Evolutionary conservation across 2,888 invertebrate species (phyloP), one percentile per base, ranked within the genome.

Genomic region (Acleris cristana): DNA sequence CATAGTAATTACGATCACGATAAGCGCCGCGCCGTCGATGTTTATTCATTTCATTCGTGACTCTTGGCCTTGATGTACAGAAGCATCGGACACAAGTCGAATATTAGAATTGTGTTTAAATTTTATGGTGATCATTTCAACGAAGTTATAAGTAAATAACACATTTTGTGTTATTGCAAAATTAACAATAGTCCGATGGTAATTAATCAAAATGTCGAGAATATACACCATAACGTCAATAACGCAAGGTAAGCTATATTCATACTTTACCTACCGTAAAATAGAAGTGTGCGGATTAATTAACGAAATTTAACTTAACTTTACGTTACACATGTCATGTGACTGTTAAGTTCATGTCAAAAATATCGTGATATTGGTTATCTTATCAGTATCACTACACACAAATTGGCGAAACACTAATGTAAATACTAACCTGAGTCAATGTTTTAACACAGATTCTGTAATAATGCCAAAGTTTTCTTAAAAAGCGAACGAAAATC

Each of bases 11-110:
- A 54, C 58, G 53, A 49, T 63, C 63, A 34, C 69, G 76, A 78
- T 78, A 81, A 77, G 76, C 76, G 71, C 72, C 74, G 75, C 75
- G 65, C 76, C 74, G 69, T 23, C 58, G 40, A 53, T 48, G 30
- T 48, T 62, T 62, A 62, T 67, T 67, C 57, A 54, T 48, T 67
- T 58, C 60, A 71, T 44, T 68, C 61, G 60, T 63, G 61, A 53
- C 60, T 65, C 65, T 58, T 65, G 68, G 60, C 63, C 69, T 71
- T 64, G 62, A 45, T 7, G 45, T 45, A 45, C 45, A 18, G n/a
- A 8, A 18, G 48, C n/a, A 18, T 48, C 18, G 48, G 48, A 40
- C 40, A 40, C 40, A 14, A 40, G 40, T 4, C 40, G 10, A 40
- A 40, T 40, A 40, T 40, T 10, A 40, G 40, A 40, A 3, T 12